Evolutionary conservation across 2,797 vertebrate genomes (phyloP).

Genomic region (Varecia variegata): DNA sequence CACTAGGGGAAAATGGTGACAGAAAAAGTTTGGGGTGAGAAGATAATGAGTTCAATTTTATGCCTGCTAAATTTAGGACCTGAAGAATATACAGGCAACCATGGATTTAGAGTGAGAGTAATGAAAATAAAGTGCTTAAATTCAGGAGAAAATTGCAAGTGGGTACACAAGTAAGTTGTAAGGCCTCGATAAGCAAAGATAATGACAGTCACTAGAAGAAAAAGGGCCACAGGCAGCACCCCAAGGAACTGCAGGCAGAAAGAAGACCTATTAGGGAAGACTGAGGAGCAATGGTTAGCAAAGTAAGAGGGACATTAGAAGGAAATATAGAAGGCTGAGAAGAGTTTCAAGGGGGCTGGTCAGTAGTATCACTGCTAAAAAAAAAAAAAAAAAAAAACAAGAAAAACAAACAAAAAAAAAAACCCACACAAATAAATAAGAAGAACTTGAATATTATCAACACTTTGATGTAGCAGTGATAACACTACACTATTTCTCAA

Average conservation of each 20-base stretch:
- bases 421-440: background rate
- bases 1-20: background rate
- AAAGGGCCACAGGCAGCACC: background rate
- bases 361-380: background rate
- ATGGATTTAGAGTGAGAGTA: background rate
- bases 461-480: background rate
- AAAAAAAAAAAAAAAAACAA: too few relatives aligned
- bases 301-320: background rate
- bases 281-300: background rate
- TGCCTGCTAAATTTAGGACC: conserved; percentile 5
- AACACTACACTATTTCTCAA: background rate
- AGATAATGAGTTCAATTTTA: background rate
- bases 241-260: background rate
- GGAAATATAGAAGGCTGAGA: background rate
- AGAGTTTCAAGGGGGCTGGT: background rate
- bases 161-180: background rate
- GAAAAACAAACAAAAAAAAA: background rate
- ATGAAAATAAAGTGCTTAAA: background rate
- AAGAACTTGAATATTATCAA: background rate
- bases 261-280: background rate
- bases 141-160: background rate
- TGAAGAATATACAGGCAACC: background rate
- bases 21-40: background rate
- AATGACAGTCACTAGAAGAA: background rate
- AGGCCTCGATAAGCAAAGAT: background rate